phyloP scores from a whole-genome alignment of 2,797 vertebrate species.

The Microctenopoma lineatum region DNA sequence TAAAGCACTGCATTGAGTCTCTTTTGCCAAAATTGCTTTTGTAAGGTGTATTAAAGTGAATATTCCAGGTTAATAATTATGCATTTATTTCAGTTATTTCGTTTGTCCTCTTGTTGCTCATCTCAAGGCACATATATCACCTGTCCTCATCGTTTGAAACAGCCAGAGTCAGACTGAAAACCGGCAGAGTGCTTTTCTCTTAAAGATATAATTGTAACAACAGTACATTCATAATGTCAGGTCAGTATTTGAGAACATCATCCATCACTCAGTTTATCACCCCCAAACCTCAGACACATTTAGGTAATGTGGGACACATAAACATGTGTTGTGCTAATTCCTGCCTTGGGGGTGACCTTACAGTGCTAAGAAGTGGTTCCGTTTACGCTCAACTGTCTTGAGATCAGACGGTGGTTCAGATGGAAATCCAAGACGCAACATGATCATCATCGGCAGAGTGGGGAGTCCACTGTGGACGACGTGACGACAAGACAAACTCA shows the following conservation, averaged over 20 bases:
- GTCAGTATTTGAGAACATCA: conserved; percentile 24
- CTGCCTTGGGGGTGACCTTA: conserved; percentile 59
- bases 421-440: conserved; percentile 81
- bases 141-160: conserved; percentile 23
- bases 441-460: conserved; percentile 65
- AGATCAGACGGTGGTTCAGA: conserved; percentile 76
- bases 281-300: conserved; percentile 55
- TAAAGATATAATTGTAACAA: conserved; percentile 17
- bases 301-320: conserved; percentile 68
- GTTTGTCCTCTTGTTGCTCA: conserved; percentile 37
- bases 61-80: conserved; percentile 17
- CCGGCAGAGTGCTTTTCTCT: conserved; percentile 17
- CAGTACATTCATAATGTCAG: conserved; percentile 11
- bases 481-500: conserved; percentile 79
- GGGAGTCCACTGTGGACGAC: conserved; percentile 72
- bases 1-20: background rate
- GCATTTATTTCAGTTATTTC: conserved; percentile 36
- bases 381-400: conserved; percentile 66
- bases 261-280: conserved; percentile 36
- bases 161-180: conserved; percentile 8
- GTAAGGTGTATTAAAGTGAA: background rate
- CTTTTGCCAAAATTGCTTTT: background rate
- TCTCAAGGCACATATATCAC: conserved; percentile 30
- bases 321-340: conserved; percentile 74
- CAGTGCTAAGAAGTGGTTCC: conserved; percentile 69